Evolutionary conservation across 2,888 invertebrate genomes (phyloP).

Genomic region (Cosmia pyralina): DNA sequence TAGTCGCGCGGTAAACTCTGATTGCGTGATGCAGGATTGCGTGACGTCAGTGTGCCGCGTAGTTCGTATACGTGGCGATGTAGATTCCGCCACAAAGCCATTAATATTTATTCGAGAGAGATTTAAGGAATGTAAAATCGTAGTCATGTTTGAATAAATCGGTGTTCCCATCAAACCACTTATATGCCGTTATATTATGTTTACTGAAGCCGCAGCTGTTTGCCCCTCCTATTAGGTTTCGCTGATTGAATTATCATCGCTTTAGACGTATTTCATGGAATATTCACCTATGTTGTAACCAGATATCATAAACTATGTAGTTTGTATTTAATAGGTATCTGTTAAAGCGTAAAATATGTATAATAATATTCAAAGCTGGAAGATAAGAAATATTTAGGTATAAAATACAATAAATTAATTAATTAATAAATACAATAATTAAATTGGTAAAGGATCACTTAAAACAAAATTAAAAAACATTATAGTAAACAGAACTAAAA

Average conservation of each 20-base stretch:
- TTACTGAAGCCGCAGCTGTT: constrained; percentile 47
- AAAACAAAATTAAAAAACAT: no score
- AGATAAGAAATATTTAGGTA: neutral
- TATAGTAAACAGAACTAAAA: no score
- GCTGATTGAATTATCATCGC: constrained; percentile 56
- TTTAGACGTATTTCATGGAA: constrained; percentile 28
- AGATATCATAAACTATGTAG: constrained; percentile 10
- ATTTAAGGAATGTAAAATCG: constrained; percentile 37
- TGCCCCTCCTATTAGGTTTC: constrained; percentile 51
- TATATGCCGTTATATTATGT: constrained; percentile 54
- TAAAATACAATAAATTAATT: no score
- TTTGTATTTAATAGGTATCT: constrained; percentile 3
- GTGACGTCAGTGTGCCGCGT: no score
- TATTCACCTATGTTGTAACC: constrained; percentile 28
- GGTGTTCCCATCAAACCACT: constrained; percentile 47
- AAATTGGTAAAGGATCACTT: no score
- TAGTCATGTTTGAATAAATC: constrained; percentile 50
- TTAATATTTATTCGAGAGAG: constrained; percentile 12
- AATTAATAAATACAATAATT: no score
- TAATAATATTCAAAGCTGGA: neutral
- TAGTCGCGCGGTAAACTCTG: no score
- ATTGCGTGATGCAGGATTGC: no score
- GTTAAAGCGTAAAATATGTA: neutral
- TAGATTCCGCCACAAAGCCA: no score
- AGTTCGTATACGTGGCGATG: no score